Base-by-base conservation (phyloP, 1,140 invertebrate genomes). In the Caenorhabditis latens region DNA sequence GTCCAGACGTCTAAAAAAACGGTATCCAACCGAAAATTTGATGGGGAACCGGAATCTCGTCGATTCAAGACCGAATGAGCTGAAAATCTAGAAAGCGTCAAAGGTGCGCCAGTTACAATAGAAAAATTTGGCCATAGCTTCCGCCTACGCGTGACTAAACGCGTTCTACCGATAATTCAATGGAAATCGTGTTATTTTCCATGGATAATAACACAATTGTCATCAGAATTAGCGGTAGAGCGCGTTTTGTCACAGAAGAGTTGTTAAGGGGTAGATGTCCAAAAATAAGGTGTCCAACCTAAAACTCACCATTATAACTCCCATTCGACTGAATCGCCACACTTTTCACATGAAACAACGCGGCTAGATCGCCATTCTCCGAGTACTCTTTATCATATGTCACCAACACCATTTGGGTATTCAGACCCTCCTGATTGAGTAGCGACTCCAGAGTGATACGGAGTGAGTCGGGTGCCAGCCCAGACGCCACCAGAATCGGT, bases 391-490 rank as follows among this genome's bases (percentile, higher is more conserved):
- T 48, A 58, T 89, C 87, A 79, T 88, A 82, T 19, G 87, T 83
- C 13, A 89, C 88, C 14, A 89, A 43, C 13, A 89, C 88, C 86
- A 89, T 84, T 50, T 89, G 84, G 1, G 88, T 85, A 42, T 89
- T 86, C 16, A 89, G 16, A 0, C 88, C 88, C 61, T 84, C 79
- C 42, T 89, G 88, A 8, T 75, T 79, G 8, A 88, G 21, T 11
- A 89, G 57, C 1, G 58, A 50, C n/a, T 88, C 88, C 32, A 89
- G 83, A 32, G 48, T 46, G 4, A 67, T 42, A 71, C 87, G 61
- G 9, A 89, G 57, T 3, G 67, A 58, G 53, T 85, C 50, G 4
- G 71, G 57, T 32, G 61, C 55, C 50, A 88, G n/a, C 0, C 85
- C 87, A n/a, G 57, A 55, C 8, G 79, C 83, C 14, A 89, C 84